Evolutionary conservation across 2,797 vertebrate species (phyloP).

Genomic region (Cossypha polioptera): DNA sequence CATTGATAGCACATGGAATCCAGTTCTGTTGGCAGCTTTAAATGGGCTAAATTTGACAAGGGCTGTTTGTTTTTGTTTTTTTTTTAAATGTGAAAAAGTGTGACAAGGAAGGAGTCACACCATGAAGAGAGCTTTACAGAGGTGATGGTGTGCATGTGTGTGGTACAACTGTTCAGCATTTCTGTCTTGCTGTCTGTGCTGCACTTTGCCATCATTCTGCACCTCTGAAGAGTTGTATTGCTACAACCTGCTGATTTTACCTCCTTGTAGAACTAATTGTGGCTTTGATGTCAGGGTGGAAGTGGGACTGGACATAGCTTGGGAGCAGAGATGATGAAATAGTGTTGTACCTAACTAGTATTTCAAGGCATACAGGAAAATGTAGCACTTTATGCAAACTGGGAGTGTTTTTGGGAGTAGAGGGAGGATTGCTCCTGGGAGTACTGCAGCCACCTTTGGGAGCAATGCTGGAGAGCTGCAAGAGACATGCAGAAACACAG

Average conservation of each 20-base stretch:
- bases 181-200: neutral
- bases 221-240: neutral
- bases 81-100: neutral
- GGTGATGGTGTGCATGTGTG: fast-evolving
- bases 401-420: neutral
- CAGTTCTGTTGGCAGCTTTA: neutral
- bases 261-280: neutral
- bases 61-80: neutral
- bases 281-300: neutral
- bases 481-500: neutral
- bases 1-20: neutral
- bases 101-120: neutral
- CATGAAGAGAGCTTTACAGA: neutral
- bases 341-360: neutral
- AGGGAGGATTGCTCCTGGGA: neutral
- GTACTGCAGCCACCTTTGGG: neutral
- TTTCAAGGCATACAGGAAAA: neutral
- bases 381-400: neutral
- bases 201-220: neutral
- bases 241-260: neutral
- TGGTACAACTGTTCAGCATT: neutral
- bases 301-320: neutral
- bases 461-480: neutral
- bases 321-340: neutral
- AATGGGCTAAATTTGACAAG: neutral